phyloP scores from a whole-genome alignment of 2,797 vertebrate genomes.

The Onychomys arenicola region DNA sequence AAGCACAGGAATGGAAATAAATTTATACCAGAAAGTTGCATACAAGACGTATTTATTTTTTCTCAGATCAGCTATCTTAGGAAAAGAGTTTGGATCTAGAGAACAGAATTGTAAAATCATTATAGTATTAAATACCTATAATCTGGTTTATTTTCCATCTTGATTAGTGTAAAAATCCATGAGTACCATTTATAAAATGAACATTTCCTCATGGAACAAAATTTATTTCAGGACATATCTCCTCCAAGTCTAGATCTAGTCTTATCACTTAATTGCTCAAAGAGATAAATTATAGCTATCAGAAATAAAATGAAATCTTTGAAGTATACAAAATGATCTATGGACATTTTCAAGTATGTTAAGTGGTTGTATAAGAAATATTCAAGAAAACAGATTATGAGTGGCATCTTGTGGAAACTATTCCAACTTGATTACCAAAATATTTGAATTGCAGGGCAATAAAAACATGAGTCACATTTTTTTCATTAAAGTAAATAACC shows the following conservation, averaged over 20 bases:
- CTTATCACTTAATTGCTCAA: neutral
- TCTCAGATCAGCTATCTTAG: neutral
- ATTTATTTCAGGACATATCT: neutral
- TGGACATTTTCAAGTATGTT: neutral
- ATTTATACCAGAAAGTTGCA: neutral
- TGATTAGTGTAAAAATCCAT: neutral
- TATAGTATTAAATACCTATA: neutral
- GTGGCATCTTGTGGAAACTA: neutral
- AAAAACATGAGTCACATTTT: neutral
- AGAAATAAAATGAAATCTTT: neutral
- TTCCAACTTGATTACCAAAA: neutral
- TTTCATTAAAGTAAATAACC: neutral
- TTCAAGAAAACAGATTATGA: slow-evolving; percentile 6
- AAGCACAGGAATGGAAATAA: neutral
- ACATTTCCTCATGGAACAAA: neutral
- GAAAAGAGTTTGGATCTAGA: neutral
- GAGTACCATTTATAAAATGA: neutral
- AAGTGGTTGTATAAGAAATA: neutral
- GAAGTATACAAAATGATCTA: neutral
- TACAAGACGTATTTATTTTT: neutral
- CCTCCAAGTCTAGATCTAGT: slow-evolving; percentile 23
- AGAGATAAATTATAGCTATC: neutral
- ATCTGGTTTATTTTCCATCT: neutral
- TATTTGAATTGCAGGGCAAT: neutral
- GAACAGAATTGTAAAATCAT: slow-evolving; percentile 1